Conservation (phyloP, 2,888 invertebrate genomes). For the Euzophera pinguis region DNA sequence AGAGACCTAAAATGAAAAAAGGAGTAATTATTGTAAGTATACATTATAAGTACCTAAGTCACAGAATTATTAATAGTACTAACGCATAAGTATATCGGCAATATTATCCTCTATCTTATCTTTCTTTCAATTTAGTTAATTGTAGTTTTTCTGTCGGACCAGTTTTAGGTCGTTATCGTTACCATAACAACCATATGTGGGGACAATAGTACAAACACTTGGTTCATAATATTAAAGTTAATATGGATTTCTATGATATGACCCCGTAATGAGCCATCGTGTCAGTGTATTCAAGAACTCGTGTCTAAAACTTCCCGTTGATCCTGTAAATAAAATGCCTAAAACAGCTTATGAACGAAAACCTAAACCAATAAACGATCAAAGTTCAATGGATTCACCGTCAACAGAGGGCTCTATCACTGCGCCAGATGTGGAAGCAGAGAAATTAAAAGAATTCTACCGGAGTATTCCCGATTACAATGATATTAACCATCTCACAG, state of each 20-base stretch:
- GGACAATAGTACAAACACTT: slow-evolving; percentile 6
- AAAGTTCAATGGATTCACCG: slow-evolving; percentile 58
- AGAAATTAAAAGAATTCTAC: slow-evolving; percentile 85
- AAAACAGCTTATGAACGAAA: slow-evolving; percentile 84
- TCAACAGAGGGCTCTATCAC: slow-evolving; percentile 47
- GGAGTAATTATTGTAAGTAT: too few relatives aligned
- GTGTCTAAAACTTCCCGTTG: slow-evolving; percentile 85
- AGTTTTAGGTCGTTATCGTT: background rate
- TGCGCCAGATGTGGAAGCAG: slow-evolving; percentile 65
- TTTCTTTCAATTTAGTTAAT: too few relatives aligned
- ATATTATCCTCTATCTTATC: too few relatives aligned
- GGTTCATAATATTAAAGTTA: background rate
- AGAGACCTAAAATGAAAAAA: too few relatives aligned
- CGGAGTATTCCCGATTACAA: slow-evolving; percentile 90
- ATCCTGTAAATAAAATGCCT: slow-evolving; percentile 86
- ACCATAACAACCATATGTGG: slow-evolving; percentile 3
- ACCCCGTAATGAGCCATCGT: slow-evolving; percentile 64
- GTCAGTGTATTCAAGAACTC: slow-evolving; percentile 85
- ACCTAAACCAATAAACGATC: slow-evolving; percentile 50
- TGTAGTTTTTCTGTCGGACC: too few relatives aligned
- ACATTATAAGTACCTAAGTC: too few relatives aligned
- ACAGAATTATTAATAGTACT: too few relatives aligned
- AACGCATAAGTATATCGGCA: too few relatives aligned
- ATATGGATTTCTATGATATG: slow-evolving; percentile 17
- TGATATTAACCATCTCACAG: slow-evolving; percentile 87